Evolutionary conservation across 2,797 vertebrate genomes (phyloP), one percentile per base, ranked within the genome.

Genomic region (Prunella strophiata): DNA sequence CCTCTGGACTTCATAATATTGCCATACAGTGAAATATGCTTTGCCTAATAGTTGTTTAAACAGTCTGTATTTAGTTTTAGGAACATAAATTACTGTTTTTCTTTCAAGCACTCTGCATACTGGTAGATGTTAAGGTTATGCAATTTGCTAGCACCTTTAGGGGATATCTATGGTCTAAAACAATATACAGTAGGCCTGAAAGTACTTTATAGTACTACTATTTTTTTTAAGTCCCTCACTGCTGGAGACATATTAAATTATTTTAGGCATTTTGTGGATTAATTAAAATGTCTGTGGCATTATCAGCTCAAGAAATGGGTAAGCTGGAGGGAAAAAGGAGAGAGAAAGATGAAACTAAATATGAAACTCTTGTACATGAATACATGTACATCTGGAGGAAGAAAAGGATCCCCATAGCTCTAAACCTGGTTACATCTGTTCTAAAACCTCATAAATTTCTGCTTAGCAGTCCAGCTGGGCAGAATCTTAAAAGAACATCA

Each of bases 391-490:
- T 94, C 85, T 96, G 86, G 89, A 94, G 51, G 65, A 82, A 91
- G 61, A 83, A 91, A 94, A 62, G 58, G 93, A 90, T 95, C 65
- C 89, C 88, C 65, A 36, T 71, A 88, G 87, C 87, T 93, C 79
- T 91, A 85, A 96, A 91, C 57, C 74, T 55, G 29, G 47, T 85
- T 95, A 87, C 88, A 95, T 96, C 85, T 96, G 82, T 92, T 94
- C 61, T 94, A 81, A 96, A 85, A 76, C 54, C 59, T 92, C 72
- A 91, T 93, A 91, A 94, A 88, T 92, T 84, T 85, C 54, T 72
- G 16, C 79, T 75, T 65, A 70, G 47, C 54, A 74, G 76, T 91
- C 66, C 77, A 88, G 78, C 91, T 68, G 78, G 89, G 72, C 42
- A 74, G 80, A 88, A 87, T 95, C 52, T 75, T 84, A 89, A 96